Evolutionary conservation across 2,113 vertebrate genomes (phyloP).

Genomic region (Pomatorhinus ruficollis): DNA sequence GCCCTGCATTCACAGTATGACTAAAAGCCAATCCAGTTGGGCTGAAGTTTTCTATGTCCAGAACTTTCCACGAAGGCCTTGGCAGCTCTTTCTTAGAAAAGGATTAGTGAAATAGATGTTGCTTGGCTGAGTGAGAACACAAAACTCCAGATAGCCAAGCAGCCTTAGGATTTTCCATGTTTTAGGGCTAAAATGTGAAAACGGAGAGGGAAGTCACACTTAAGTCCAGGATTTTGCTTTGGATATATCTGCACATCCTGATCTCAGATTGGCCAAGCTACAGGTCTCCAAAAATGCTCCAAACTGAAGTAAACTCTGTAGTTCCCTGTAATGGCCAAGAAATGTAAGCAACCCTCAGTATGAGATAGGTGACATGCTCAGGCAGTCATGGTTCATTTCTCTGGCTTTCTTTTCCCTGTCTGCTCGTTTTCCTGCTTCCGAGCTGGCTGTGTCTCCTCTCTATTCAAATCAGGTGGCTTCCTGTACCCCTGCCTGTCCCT

Average conservation of each 20-base stretch:
- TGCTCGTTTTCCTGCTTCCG: slow-evolving; percentile 1
- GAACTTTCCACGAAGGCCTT: neutral
- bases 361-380: neutral
- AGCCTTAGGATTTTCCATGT: neutral
- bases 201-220: neutral
- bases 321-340: neutral
- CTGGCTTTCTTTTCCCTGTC: slow-evolving; percentile 32
- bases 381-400: slow-evolving; percentile 4
- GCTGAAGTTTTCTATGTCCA: neutral
- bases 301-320: neutral
- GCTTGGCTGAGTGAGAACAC: neutral
- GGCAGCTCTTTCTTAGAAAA: neutral
- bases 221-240: neutral
- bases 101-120: neutral
- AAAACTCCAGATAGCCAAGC: neutral
- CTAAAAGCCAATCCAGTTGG: neutral
- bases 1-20: neutral
- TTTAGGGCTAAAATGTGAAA: neutral
- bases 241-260: neutral
- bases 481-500: neutral
- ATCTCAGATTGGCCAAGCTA: neutral
- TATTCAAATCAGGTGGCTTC: slow-evolving; percentile 57
- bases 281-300: neutral
- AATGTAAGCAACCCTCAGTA: rapidly evolving
- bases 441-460: neutral